Evolutionary conservation across 2,797 vertebrate species (phyloP), one percentile per base, ranked within the genome.

Genomic region (Gephyroberyx darwinii): DNA sequence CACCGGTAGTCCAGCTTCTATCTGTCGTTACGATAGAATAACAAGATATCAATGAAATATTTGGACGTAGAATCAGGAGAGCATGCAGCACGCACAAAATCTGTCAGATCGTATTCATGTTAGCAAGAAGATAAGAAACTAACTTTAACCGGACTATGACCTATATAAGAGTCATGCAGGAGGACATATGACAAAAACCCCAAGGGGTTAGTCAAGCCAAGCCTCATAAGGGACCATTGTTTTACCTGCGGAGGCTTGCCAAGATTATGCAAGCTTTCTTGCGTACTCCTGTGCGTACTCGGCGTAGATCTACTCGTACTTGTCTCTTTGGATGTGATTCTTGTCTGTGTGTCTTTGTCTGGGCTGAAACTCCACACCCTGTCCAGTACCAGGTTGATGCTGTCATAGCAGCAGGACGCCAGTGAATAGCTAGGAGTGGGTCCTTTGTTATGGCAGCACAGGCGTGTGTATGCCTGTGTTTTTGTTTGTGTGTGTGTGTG

Each of bases 291-390:
- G 26, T 4, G 26, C 26, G 26, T 35, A 35, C 33, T 35, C 33
- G 8, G 33, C 8, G 1, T 5, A 35, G 1, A 33, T 39, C 57
- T 78, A 8, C 30, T 35, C 8, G 6, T 20, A 26, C 26, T 16
- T 33, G 31, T 33, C 31, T 33, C 31, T 6, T 9, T 50, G 2
- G 26, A 19, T 50, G 48, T 7, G n/a, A 19, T 50, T 50, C n/a
- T 50, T 73, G 14, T 78, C 8, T 51, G 4, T 1, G 4, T 39
- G 33, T 41, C 63, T 71, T 74, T 73, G 74, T 74, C 57, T 57
- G 35, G 10, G 56, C 59, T 86, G 83, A 90, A 86, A 88, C 68
- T 80, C 77, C 78, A 70, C 86, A 1, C 89, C 88, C 78, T 65
- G 62, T 64, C 35, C 75, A 63, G 13, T 0, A 6, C 67, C 71